Evolutionary conservation across 1,140 invertebrate genomes (phyloP), one percentile per base, ranked within the genome.

Genomic region (Homarus americanus): DNA sequence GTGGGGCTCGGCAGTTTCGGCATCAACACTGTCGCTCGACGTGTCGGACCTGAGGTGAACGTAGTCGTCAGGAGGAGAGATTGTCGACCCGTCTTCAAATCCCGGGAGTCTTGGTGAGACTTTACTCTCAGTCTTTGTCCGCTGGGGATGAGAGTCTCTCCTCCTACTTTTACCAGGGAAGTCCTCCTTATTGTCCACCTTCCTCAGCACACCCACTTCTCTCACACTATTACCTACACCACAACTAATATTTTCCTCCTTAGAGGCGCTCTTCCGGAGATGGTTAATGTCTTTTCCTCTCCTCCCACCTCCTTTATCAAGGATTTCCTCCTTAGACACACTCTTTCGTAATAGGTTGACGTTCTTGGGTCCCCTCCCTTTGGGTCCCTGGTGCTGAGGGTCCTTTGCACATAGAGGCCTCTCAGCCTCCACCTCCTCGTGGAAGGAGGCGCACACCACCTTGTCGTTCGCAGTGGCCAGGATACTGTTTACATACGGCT

Each of bases 401-500:
- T 28, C n/a, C n/a, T 32, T 5, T 28, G n/a, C 1, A 69, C 63
- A 32, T 10, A 32, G n/a, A 0, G 63, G 7, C n/a, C 4, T 12
- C 32, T 75, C 38, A 20, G 32, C 58, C 24, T 40, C 58, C 40
- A 89, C 58, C 63, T 92, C 92, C 10, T 91, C 88, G n/a, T 84
- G 87, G 76, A 93, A 92, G 40, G 92, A 92, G 24, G 93, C 93
- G 82, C 93, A 93, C 20, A 91, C 87, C 10, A 93, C 93, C 73
- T 92, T 93, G 58, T 93, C 93, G 28, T 93, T 93, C 73, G 93
- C 82, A 72, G 83, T 91, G 38, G 93, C 93, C 85, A 93, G 86
- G 36, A 93, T 93, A 85, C 92, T 93, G 91, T 93, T 93, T 7
- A 93, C 93, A 34, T 93, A 86, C 3, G 93, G 92, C 72, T 88